A percentile compares a stretch with the other conserved stretches of the same genome.
phyloP scores from a whole-genome alignment of 2,797 vertebrate species.

The Loris lydekkerianus region DNA sequence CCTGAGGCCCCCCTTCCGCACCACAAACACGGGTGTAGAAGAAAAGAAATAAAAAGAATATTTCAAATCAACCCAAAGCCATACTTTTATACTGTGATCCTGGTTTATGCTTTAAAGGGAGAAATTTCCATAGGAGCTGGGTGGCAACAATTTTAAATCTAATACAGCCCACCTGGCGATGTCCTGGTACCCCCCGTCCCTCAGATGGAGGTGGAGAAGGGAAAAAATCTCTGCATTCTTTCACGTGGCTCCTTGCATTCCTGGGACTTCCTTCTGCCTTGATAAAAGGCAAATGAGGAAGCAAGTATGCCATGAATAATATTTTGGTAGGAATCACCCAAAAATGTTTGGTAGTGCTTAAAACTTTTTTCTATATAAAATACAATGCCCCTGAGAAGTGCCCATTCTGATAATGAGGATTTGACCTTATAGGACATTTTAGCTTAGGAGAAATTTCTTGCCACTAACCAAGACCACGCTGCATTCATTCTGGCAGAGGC shows the following conservation, averaged over 20 bases:
- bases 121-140: not conserved
- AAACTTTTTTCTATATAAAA: not conserved
- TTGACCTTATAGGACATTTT: not conserved
- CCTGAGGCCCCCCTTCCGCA: not conserved
- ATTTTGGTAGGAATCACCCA: not conserved
- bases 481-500: accelerated
- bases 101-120: not conserved
- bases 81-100: not conserved
- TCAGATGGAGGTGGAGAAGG: not conserved
- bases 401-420: not conserved
- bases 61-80: not conserved
- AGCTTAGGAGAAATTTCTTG: accelerated
- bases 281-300: not conserved
- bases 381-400: too few relatives aligned
- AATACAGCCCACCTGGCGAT: not conserved
- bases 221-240: accelerated
- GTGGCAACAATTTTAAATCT: too few relatives aligned
- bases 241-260: accelerated
- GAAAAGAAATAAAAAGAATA: accelerated
- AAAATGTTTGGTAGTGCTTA: not conserved
- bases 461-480: accelerated
- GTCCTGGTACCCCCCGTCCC: too few relatives aligned
- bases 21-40: not conserved
- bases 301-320: not conserved
- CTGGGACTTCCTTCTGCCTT: not conserved